A percentile compares a stretch with the other conserved stretches of the same genome.
Conservation (phyloP, 2,797 vertebrate species). For the Schizothorax lantsangensis region DNA sequence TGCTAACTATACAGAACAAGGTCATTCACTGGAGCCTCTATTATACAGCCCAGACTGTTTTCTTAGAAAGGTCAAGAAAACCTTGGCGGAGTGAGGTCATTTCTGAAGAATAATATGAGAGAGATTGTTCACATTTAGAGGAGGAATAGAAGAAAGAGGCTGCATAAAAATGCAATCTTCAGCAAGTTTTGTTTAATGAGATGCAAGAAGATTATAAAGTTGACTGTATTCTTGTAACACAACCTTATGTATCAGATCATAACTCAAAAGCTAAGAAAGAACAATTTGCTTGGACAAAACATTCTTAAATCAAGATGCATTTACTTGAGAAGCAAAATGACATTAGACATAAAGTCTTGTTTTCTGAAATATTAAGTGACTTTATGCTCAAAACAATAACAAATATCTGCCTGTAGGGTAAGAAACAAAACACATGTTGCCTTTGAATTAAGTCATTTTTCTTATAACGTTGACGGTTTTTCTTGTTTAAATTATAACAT, state of each 20-base stretch:
- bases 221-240: constrained; percentile 1
- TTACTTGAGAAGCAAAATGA: neutral
- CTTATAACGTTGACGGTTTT: neutral
- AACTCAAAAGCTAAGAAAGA: neutral
- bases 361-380: neutral
- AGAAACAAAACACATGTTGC: no score
- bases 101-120: constrained; percentile 29
- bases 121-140: constrained; percentile 35
- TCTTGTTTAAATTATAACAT: neutral
- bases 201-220: neutral
- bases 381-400: neutral
- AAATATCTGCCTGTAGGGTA: no score
- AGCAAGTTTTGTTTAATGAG: constrained; percentile 5
- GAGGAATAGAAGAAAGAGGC: neutral
- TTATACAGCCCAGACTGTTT: constrained; percentile 47
- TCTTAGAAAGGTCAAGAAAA: constrained; percentile 60
- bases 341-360: neutral
- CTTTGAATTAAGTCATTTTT: no score
- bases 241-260: neutral
- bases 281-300: neutral
- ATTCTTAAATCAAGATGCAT: neutral
- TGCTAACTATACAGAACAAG: constrained; percentile 37
- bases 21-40: constrained; percentile 26
- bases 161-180: neutral
- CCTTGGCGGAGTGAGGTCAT: constrained; percentile 49